phyloP scores from a whole-genome alignment of 2,888 invertebrate species.

The Candidula unifasciata region DNA sequence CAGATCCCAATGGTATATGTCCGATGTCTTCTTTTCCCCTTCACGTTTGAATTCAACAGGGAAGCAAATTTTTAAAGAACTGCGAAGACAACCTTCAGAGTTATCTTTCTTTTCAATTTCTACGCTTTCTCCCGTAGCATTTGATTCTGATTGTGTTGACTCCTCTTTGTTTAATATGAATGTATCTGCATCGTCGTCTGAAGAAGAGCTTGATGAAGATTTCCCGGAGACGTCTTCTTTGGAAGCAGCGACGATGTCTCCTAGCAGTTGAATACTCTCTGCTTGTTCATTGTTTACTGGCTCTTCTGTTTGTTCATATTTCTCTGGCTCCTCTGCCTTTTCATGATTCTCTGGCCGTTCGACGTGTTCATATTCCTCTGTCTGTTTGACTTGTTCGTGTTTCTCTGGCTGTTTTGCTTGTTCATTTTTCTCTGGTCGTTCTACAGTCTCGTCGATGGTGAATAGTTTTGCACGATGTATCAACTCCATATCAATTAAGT shows the following conservation, averaged over 20 bases:
- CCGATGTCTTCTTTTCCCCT: conserved; percentile 17
- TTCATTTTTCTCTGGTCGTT: not conserved
- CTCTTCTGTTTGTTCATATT: not conserved
- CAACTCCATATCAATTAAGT: not conserved
- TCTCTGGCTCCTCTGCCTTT: not conserved
- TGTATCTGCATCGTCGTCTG: not conserved
- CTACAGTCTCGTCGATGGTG: not conserved
- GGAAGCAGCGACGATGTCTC: not conserved
- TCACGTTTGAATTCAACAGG: conserved; percentile 39
- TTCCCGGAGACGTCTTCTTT: not conserved
- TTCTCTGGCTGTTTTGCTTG: not conserved
- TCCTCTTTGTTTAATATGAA: not conserved
- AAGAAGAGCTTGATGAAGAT: not conserved
- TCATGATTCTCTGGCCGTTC: no score
- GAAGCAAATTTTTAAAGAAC: conserved; percentile 32
- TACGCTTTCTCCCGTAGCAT: not conserved
- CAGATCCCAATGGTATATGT: conserved; percentile 49
- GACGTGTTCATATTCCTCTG: no score
- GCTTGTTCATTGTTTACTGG: not conserved
- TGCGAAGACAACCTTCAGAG: not conserved
- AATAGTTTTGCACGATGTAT: not conserved
- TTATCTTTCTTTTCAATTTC: not conserved
- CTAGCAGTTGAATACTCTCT: not conserved
- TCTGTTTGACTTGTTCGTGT: no score
- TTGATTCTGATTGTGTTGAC: not conserved